These are phyloP conservation scores for Clarias macrocephalus DNA, from an alignment of 2,113 vertebrate species.

Conservation along the genomic window DNA sequence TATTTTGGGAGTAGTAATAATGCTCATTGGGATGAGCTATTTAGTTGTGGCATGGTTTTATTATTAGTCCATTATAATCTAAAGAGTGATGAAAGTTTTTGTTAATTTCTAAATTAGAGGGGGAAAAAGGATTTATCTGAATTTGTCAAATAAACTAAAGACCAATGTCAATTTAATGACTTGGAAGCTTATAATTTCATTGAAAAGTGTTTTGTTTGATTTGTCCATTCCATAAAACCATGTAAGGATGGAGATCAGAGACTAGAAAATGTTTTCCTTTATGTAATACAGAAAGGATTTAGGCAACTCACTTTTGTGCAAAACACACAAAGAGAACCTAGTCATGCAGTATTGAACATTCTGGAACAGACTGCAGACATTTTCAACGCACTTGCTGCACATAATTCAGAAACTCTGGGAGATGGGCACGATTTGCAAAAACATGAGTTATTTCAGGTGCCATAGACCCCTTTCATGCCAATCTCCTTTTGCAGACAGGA, in stretches of 20 bases:
- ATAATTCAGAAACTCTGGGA: constrained; percentile 36
- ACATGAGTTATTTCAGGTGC: constrained; percentile 21
- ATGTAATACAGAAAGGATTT: constrained; percentile 11
- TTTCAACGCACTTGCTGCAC: constrained; percentile 36
- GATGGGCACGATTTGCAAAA: constrained; percentile 44
- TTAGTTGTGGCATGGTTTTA: not conserved
- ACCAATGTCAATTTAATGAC: constrained; percentile 16
- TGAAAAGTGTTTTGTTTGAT: constrained; percentile 31
- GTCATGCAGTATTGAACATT: constrained; percentile 26
- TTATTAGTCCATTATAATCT: not conserved
- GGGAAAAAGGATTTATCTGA: not conserved
- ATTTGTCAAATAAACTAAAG: not conserved
- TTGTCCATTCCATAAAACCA: constrained; percentile 28
- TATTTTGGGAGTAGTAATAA: not conserved
- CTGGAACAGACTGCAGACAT: constrained; percentile 33
- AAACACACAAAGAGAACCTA: constrained; percentile 27
- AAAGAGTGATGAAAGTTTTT: constrained; percentile 4
- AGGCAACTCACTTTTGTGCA: constrained; percentile 9
- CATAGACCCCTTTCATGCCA: constrained; percentile 32
- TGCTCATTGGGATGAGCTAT: not conserved
- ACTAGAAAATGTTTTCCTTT: not conserved
- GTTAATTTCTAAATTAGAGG: not conserved
- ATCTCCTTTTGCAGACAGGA: constrained; percentile 38
- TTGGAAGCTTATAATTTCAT: constrained; percentile 28
- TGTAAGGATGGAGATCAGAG: not conserved